Base-by-base conservation (phyloP, 2,888 invertebrate species). In the Cheilosia pagana region DNA sequence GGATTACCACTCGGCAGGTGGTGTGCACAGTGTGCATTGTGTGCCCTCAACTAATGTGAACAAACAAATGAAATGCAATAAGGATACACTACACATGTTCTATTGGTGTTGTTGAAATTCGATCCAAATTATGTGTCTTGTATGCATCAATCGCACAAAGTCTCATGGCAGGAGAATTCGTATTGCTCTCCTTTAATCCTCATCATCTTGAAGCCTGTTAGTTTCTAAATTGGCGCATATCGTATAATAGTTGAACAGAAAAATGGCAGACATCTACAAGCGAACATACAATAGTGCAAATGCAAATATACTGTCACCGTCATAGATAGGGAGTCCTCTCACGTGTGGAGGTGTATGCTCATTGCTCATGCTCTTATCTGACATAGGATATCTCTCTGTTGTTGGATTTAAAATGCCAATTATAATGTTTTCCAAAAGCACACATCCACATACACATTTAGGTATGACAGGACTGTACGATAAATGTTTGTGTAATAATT, bases 61-160 rank as follows among this genome's bases (percentile, higher is more conserved):
- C 28, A 28, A 79, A 72, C 65, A 59, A 79, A 67, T 53, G 41
- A 52, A 55, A 68, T 63, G 35, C 12, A 35, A 35, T 6, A 50
- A 55, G 74, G 23, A 62, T 48, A 14, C 28, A 28, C n/a, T n/a
- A n/a, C 1, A 21, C 43, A 28, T 55, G 50, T 62, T 10, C 16
- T 43, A 50, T 43, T 57, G 57, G 52, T 63, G n/a, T 55, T 67
- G 53, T 75, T 50, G 62, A 50, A 68, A 81, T 75, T 81, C 50
- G 62, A 81, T 81, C 19, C 35, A 43, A 63, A 57, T 68, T 62
- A 50, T 60, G 14, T 23, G 48, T 48, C 74, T 68, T 55, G 74
- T 55, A 62, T 48, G 50, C 62, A 52, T 81, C 81, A 81, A 43
- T 81, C 62, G 62, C 75, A 63, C 62, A 50, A 62, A 74, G 67